A percentile compares a stretch with the other conserved stretches of the same genome.
Conservation (phyloP, 1,140 invertebrate genomes). For the Holotrichia oblita region DNA sequence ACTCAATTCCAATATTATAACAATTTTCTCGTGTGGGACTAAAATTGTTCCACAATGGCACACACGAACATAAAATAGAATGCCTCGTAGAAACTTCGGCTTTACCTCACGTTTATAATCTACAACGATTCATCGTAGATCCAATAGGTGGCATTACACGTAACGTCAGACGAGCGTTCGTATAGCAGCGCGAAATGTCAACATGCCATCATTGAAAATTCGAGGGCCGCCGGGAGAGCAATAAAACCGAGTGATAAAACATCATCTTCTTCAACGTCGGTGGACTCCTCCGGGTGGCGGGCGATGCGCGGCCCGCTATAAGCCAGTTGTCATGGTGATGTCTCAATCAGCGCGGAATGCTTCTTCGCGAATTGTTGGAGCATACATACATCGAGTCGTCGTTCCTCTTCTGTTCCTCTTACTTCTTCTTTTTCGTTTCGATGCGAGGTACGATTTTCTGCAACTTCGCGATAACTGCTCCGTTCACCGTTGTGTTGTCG, state of each 20-base stretch:
- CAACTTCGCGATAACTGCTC: not conserved
- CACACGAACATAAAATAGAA: too few species aligned
- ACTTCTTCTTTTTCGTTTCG: not conserved
- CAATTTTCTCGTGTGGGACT: too few species aligned
- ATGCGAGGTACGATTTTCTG: not conserved
- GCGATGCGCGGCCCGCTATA: too few species aligned
- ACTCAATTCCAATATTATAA: too few species aligned
- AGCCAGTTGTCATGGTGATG: slow-evolving; percentile 2
- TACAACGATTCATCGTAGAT: not conserved
- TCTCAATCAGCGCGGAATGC: not conserved
- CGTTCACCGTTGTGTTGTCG: too few species aligned
- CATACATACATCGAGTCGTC: not conserved
- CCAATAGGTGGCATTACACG: not conserved
- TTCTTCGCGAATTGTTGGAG: not conserved
- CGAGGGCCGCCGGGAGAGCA: not conserved
- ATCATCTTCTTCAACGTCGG: not conserved
- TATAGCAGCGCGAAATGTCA: not conserved
- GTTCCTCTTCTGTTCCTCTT: not conserved
- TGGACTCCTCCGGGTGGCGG: too few species aligned
- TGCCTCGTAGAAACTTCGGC: too few species aligned
- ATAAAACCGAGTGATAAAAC: slow-evolving; percentile 2
- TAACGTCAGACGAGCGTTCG: not conserved
- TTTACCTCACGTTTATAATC: too few species aligned
- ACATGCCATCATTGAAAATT: not conserved
- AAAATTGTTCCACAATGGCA: too few species aligned